Evolutionary conservation across 2,888 invertebrate species (phyloP), one percentile per base, ranked within the genome.

Genomic region (Gortyna flavago): DNA sequence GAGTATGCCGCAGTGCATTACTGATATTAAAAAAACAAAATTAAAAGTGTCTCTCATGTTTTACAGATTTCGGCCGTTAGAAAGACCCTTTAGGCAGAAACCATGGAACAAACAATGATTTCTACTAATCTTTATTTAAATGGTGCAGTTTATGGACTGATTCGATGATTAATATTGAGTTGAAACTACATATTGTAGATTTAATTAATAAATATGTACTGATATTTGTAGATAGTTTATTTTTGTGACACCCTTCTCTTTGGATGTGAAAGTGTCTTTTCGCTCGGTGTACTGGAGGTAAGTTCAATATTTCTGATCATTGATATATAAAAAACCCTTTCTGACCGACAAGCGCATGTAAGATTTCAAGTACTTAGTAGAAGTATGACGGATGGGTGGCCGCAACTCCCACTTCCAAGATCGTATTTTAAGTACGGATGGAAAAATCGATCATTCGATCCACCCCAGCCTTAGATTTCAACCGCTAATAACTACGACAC

Each of bases 131-230:
- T 16, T 32, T 44, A 35, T 38, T 54, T 32, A 21, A 57, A 54
- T 18, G 2, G 25, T 79, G 18, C n/a, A 38, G 1, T 44, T 44
- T 44, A 32, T n/a, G 11, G 7, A 32, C 16, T 29, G 2, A 35
- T 35, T 29, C 25, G 0, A 66, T 13, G 2, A 65, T 35, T 35
- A 13, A 44, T 44, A 77, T 67, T 35, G 35, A 77, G 35, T 78
- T 68, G 16, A 13, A 59, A 68, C 44, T 38, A 54, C 35, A 44
- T 48, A 29, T 16, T 71, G 16, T 29, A 44, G 35, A 1, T 38
- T 57, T 57, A 78, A 48, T 77, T 38, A 77, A 77, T 29, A 44
- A 35, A 54, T 57, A 44, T n/a, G 16, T 48, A 48, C 2, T 48
- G 29, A 76, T 48, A 76, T 57, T 1, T 44, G 35, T 48, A 48